Conservation (phyloP, 2,888 invertebrate species). For the Thereva nobilitata region DNA sequence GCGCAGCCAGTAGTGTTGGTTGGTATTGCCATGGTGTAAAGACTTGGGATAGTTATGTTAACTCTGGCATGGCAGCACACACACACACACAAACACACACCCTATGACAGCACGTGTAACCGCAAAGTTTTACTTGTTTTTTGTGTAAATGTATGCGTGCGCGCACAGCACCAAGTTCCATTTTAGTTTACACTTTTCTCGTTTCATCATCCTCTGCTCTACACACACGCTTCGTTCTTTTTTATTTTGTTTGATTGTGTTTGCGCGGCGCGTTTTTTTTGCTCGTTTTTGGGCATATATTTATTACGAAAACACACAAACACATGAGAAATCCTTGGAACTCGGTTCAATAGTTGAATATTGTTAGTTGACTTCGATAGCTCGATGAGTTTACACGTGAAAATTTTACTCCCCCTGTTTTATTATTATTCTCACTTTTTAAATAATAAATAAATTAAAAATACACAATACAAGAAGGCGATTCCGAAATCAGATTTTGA, state of each 20-base stretch:
- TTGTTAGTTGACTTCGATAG: conserved; percentile 60
- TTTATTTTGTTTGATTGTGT: conserved; percentile 15
- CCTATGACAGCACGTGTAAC: no score
- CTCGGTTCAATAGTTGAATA: conserved; percentile 49
- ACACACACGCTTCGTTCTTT: conserved; percentile 5
- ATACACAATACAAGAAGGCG: conserved; percentile 8
- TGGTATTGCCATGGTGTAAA: not conserved
- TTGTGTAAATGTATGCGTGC: no score
- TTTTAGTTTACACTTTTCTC: not conserved
- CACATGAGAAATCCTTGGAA: conserved; percentile 42
- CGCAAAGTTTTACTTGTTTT: no score
- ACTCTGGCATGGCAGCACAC: not conserved
- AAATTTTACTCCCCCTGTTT: conserved; percentile 48
- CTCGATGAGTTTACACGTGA: conserved; percentile 59
- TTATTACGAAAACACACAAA: conserved; percentile 39
- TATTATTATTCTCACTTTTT: conserved; percentile 44
- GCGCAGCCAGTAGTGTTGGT: conserved; percentile 6
- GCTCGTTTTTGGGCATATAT: conserved; percentile 14
- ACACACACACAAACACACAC: not conserved
- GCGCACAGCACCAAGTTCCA: not conserved
- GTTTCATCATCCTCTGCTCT: not conserved
- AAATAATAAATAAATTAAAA: conserved; percentile 36
- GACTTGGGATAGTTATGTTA: conserved; percentile 16
- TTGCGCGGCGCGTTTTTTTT: conserved; percentile 9
- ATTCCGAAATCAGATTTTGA: conserved; percentile 13